These are phyloP conservation scores for Echeneis naucrates DNA, from an alignment of 2,797 vertebrate species.

Conservation along the genomic window DNA sequence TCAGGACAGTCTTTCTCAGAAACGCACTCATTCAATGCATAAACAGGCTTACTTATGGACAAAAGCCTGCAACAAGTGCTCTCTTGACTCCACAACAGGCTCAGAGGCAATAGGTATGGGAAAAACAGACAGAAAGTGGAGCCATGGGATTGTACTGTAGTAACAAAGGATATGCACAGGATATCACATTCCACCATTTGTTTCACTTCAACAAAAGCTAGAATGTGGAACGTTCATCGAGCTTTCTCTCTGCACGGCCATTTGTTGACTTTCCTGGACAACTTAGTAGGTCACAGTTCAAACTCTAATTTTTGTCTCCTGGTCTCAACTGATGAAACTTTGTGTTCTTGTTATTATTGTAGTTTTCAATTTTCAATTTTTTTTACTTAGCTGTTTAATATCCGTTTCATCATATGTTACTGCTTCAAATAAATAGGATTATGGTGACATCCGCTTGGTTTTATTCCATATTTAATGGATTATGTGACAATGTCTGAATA, in stretches of 20 bases:
- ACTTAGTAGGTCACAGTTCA: constrained; percentile 56
- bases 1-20: constrained; percentile 43
- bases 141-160: constrained; percentile 73
- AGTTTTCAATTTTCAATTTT: too few relatives aligned
- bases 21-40: constrained; percentile 37
- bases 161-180: constrained; percentile 84
- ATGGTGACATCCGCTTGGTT: not conserved
- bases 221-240: constrained; percentile 77
- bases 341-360: not conserved
- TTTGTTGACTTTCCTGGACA: constrained; percentile 55
- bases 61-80: constrained; percentile 68
- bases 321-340: constrained; percentile 8
- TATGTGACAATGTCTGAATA: not conserved
- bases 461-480: not conserved
- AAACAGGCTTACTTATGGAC: constrained; percentile 56
- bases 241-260: constrained; percentile 38
- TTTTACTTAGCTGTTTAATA: not conserved
- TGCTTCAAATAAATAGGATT: not conserved
- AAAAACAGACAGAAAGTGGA: constrained; percentile 70
- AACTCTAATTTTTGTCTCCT: constrained; percentile 10
- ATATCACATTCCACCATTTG: constrained; percentile 82
- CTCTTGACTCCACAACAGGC: constrained; percentile 67
- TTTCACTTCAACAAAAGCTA: constrained; percentile 79
- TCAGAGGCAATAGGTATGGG: constrained; percentile 70
- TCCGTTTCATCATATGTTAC: not conserved